Evolutionary conservation across 2,888 invertebrate species (phyloP), one percentile per base, ranked within the genome.

Genomic region (Xestia rhomboidea): DNA sequence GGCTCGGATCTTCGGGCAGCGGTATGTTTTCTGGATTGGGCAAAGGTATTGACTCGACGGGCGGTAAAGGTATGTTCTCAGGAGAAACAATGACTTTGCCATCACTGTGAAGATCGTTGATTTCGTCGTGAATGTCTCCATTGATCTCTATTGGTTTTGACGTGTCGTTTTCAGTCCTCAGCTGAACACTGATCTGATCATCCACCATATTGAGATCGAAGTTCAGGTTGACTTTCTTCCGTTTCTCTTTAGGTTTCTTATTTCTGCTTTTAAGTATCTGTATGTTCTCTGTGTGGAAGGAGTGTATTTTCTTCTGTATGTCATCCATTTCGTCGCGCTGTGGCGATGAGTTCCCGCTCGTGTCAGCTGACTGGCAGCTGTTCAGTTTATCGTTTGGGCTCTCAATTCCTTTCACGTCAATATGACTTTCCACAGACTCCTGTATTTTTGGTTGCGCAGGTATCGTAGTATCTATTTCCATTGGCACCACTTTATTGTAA

Each of bases 271-370:
- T 97, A 66, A 97, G 91, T 87, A 97, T 97, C 82, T 96, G 96
- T 82, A 97, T 97, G 90, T 97, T 97, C 89, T 97, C 97, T 2
- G 97, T 97, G 90, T 97, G 97, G 91, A 97, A 97, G 54, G 97
- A 97, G 87, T 97, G 97, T 82, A 97, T 95, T 84, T 97, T 97
- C 87, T 97, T 97, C 89, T 97, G 97, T 74, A 97, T 97, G 87
- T 97, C 97, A 84, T 97, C 97, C 95, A 97, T 97, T 88, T 97
- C 97, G 87, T 97, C 97, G 10, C 96, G 92, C 70, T 96, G 95
- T 0, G 97, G 97, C 0, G 97, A 97, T 0, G 97, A 97, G 88
- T 95, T 95, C 6, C 97, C 96, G 87, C 97, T 96, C 7, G 97
- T 96, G 87, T 97, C 96, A 0, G 96, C 95, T 1, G 95, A 95